Base-by-base conservation (phyloP, 2,113 vertebrate species). In the Poicephalus meyeri region DNA sequence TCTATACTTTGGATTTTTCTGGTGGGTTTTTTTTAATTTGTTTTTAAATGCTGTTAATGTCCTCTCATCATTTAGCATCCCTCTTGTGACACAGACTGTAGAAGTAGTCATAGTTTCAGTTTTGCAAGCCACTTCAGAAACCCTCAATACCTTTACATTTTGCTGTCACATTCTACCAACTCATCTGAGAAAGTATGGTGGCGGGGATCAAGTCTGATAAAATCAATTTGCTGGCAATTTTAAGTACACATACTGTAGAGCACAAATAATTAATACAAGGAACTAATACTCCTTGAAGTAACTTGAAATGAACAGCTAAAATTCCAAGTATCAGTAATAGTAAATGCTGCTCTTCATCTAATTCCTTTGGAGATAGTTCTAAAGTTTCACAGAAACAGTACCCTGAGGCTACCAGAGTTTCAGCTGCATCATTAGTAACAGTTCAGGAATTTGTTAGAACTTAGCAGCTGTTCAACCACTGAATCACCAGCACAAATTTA, bases 351-450 rank as follows among this genome's bases (percentile, higher is more conserved):
- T 93, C 60, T 44, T 84, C 53, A 64, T 47, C 55, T 92, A 65
- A 89, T 89, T 91, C 93, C 70, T 92, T 83, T 26, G 58, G 74
- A 93, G 55, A 81, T 53, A 64, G 78, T 78, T 94, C 29, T 86
- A 2, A 81, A 94, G 66, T 87, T 96, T 77, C 94, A 86, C 68
- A 78, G 89, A 88, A 79, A 42, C 88, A 68, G 81, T 33, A 88
- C 89, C 95, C 88, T 50, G 49, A 91, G 91, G 94, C 87, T 86
- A 94, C 91, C 71, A 65, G 35, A 46, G 79, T 82, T 95, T 94
- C 96, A 97, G 95, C 93, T 91, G 90, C 72, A 95, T 90, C 77
- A 92, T 97, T 97, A 97, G 85, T 87, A 97, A 96, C 91, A 90
- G 81, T 90, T 96, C 86, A 97, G 91, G 93, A 96, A 97, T 96